Percentiles rank a stretch among this genome's conserved stretches.
These are phyloP conservation scores for Carduelis carduelis DNA, from an alignment of 2,797 vertebrate genomes.

Conservation along the genomic window DNA sequence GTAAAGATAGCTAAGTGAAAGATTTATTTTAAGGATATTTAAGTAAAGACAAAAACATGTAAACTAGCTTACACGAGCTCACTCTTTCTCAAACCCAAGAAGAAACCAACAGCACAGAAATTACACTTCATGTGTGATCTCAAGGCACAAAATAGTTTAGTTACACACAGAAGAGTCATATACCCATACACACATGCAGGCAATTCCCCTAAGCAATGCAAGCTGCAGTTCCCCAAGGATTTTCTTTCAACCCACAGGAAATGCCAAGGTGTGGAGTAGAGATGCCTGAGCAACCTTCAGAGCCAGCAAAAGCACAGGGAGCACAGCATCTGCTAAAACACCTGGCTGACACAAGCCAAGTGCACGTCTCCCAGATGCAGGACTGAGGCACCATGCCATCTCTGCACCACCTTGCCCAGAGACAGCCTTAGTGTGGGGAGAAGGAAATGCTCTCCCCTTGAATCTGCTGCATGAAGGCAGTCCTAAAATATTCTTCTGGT, in stretches of 20 bases:
- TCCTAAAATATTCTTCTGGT: background rate
- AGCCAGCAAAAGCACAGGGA: background rate
- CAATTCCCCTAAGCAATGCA: background rate
- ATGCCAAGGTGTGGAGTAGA: background rate
- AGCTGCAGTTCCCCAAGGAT: background rate
- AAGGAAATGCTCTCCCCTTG: background rate
- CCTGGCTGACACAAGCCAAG: background rate
- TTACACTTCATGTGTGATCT: background rate
- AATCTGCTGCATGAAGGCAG: background rate
- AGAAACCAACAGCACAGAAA: background rate
- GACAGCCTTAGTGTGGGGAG: accelerated
- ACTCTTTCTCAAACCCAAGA: background rate
- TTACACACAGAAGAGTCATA: background rate
- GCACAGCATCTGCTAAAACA: background rate
- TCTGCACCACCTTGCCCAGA: background rate
- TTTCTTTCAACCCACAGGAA: background rate
- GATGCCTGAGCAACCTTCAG: background rate
- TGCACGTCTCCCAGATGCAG: accelerated
- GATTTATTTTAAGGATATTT: background rate
- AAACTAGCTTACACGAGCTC: background rate
- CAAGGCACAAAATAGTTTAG: background rate
- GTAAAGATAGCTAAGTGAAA: background rate
- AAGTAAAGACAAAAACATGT: background rate
- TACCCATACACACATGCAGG: background rate
- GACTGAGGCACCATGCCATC: background rate